Base-by-base conservation (phyloP, 1,140 invertebrate species). In the Eurytemora carolleeae region DNA sequence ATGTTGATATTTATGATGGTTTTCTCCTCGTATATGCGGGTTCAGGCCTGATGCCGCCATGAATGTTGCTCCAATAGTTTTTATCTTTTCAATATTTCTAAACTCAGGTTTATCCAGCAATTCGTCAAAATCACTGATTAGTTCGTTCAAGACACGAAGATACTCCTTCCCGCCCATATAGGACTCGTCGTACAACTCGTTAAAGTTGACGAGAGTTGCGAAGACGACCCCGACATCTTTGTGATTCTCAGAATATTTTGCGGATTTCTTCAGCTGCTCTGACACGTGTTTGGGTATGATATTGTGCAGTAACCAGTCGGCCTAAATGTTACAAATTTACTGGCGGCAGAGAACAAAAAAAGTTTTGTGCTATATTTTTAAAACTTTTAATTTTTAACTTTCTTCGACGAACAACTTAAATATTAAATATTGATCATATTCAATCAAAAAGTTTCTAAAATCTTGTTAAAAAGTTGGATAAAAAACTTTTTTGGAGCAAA, bases 21-120 rank as follows among this genome's bases (percentile, higher is more conserved):
- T 78, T 20, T 69, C 54, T 24, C 67, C 64, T 2, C 76, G 67
- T 63, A 81, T 75, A 63, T 80, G 76, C 0, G 86, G 83, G 74
- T 93, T 90, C 17, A 97, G 71, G 0, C 93, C 93, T 63, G 88
- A 91, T 0, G 93, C 93, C 1, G 91, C 92, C 93, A 98, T 98
- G 66, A 93, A 96, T 0, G 91, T 94, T 64, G 86, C 86, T 2
- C 92, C 93, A 63, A 97, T 97, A 0, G 93, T 97, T 71, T 98
- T 98, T 63, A 98, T 97, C 73, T 98, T 98, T 70, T 96, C 92
- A 1, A 97, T 86, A 44, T 44, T 44, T 44, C 31, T 44, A 68
- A 88, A 97, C 65, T 91, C 81, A 0, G 79, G 74, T 56, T 82
- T 78, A 57, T 85, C 82, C 0, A 97, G 71, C 3, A 97, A 71